Percentiles rank a stretch among this genome's conserved stretches.
These are phyloP conservation scores for Crotalus viridis DNA, from an alignment of 2,113 vertebrate genomes.

Conservation along the genomic window DNA sequence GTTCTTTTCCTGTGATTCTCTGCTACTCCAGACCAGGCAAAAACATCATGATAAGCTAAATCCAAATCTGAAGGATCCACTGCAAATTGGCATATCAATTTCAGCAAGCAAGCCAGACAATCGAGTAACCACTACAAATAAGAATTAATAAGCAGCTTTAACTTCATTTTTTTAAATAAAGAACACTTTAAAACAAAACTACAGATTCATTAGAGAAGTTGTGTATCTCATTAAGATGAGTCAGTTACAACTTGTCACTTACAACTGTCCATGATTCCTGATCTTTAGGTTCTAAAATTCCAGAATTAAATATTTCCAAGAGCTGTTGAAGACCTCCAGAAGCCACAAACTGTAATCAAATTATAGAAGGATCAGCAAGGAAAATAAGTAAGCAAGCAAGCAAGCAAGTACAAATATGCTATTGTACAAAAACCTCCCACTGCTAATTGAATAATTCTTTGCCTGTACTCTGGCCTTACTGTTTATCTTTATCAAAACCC, in stretches of 20 bases:
- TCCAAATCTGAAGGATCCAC: slow-evolving; percentile 96
- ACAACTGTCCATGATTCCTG: slow-evolving; percentile 98
- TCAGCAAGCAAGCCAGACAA: slow-evolving; percentile 96
- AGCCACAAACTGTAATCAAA: slow-evolving; percentile 86
- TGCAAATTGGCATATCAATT: slow-evolving; percentile 98
- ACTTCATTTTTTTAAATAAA: too few relatives aligned
- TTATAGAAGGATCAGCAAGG: slow-evolving; percentile 36
- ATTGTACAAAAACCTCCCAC: neutral
- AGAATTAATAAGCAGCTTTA: slow-evolving; percentile 7
- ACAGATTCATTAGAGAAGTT: neutral
- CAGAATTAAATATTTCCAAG: slow-evolving; percentile 96
- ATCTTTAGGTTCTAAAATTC: slow-evolving; percentile 94
- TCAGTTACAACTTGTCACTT: slow-evolving; percentile 53
- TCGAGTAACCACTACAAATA: slow-evolving; percentile 90
- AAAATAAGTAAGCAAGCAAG: slow-evolving; percentile 15
- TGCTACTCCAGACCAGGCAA: slow-evolving; percentile 92
- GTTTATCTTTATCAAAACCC: neutral
- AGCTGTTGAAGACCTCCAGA: slow-evolving; percentile 96
- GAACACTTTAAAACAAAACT: neutral
- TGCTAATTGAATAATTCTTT: neutral
- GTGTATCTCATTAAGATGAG: neutral
- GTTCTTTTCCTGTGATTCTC: slow-evolving; percentile 91
- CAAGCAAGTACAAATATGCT: neutral
- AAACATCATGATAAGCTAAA: slow-evolving; percentile 95
- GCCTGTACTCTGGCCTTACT: neutral